These are phyloP conservation scores for Menidia menidia DNA, from an alignment of 2,797 vertebrate species.

Conservation along the genomic window DNA sequence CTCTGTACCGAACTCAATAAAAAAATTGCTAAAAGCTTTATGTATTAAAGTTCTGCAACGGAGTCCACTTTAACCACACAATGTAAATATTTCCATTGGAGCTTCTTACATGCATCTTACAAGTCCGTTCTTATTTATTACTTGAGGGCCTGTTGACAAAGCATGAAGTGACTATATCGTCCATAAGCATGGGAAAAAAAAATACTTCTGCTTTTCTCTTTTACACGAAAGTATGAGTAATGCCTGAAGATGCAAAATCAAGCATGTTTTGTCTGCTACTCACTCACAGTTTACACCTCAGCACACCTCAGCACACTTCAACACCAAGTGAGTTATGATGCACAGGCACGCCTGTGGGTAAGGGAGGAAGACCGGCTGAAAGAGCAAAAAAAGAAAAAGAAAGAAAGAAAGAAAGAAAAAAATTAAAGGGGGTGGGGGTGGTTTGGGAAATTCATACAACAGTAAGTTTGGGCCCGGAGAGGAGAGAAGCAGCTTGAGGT, in stretches of 20 bases:
- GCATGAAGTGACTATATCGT: neutral
- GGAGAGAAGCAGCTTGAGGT: conserved; percentile 18
- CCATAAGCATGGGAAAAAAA: conserved; percentile 30
- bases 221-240: conserved; percentile 45
- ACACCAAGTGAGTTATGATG: conserved; percentile 69
- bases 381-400: conserved; percentile 4
- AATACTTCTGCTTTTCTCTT: conserved; percentile 35
- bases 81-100: no score
- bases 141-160: neutral
- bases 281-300: conserved; percentile 68
- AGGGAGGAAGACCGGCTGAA: conserved; percentile 28
- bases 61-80: no score
- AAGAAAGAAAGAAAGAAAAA: conserved; percentile 5
- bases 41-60: no score
- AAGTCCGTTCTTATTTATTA: neutral
- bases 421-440: neutral
- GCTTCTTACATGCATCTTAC: no score
- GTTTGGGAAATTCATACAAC: conserved; percentile 47
- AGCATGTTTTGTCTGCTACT: conserved; percentile 74
- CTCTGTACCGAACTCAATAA: no score
- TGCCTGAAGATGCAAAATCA: conserved; percentile 54
- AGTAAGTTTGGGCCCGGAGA: conserved; percentile 36
- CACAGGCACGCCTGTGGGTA: conserved; percentile 63
- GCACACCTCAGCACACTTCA: conserved; percentile 70
- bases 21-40: no score